A percentile compares a stretch with the other conserved stretches of the same genome.
Evolutionary conservation across 2,797 vertebrate genomes (phyloP).

Genomic region (Borostomias antarcticus): DNA sequence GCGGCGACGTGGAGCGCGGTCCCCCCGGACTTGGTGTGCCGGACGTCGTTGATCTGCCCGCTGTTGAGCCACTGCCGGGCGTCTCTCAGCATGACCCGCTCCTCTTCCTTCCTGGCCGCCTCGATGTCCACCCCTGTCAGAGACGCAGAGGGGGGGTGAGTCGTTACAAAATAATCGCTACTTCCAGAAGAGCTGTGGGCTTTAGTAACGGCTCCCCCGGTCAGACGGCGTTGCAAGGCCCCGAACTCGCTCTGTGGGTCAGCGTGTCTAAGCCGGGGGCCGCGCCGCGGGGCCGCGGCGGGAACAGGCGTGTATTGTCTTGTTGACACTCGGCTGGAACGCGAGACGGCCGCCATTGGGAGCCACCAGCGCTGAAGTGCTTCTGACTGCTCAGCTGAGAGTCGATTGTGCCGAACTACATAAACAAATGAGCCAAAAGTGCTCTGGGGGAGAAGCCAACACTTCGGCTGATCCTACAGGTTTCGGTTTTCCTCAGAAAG

Average conservation of each 20-base stretch:
- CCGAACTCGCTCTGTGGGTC: constrained; percentile 55
- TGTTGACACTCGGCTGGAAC: constrained; percentile 52
- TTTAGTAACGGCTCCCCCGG: constrained; percentile 21
- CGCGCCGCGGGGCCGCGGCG: constrained; percentile 22
- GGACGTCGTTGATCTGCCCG: constrained; percentile 90
- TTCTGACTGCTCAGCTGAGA: constrained; percentile 41
- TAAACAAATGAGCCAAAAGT: constrained; percentile 44
- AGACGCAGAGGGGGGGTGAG: not conserved
- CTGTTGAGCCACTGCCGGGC: constrained; percentile 98
- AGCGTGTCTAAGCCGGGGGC: constrained; percentile 54
- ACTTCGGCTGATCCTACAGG: constrained; percentile 48
- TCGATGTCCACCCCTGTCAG: constrained; percentile 93
- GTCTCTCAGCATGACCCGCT: constrained; percentile 94
- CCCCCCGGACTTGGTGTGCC: constrained; percentile 94
- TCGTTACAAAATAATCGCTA: not conserved
- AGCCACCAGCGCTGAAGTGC: constrained; percentile 6
- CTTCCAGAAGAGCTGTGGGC: constrained; percentile 46
- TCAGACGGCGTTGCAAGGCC: constrained; percentile 27
- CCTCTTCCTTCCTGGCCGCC: constrained; percentile 97
- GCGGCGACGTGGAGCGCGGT: constrained; percentile 97
- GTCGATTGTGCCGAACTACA: constrained; percentile 32
- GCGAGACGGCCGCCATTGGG: constrained; percentile 35
- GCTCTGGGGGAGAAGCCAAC: constrained; percentile 41
- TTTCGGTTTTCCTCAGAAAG: constrained; percentile 9
- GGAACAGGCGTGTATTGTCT: constrained; percentile 53